Conservation (phyloP, 2,113 vertebrate species). For the Nycticryphes semicollaris region DNA sequence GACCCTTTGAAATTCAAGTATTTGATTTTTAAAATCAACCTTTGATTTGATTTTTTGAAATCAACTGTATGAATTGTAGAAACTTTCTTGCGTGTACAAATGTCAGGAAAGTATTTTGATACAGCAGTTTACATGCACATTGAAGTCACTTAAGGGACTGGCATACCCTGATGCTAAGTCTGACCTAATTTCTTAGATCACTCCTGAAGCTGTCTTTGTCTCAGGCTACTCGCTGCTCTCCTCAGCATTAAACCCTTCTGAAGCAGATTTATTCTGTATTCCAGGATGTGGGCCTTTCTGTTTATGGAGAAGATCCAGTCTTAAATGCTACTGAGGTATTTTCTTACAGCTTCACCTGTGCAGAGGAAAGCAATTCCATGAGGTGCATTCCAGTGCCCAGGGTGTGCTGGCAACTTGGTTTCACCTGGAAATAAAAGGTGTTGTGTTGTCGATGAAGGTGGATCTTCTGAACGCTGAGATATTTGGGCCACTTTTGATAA, state of each 20-base stretch:
- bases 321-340: background rate
- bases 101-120: background rate
- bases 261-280: background rate
- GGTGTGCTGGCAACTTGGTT: background rate
- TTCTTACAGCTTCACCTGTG: background rate
- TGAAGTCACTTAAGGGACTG: background rate
- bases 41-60: background rate
- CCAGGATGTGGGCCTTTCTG: background rate
- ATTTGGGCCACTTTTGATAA: accelerated
- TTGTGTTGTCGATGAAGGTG: accelerated
- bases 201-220: background rate
- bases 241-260: background rate
- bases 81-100: background rate
- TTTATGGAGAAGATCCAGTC: accelerated
- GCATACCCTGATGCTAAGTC: background rate
- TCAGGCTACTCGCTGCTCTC: background rate
- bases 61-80: background rate
- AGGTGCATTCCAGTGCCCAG: no score
- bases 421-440: background rate
- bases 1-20: background rate
- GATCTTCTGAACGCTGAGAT: background rate
- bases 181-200: background rate
- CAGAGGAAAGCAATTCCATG: background rate
- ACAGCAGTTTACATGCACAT: background rate
- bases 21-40: background rate